Evolutionary conservation across 1,140 invertebrate genomes (phyloP).

Genomic region (Cotesia glomerata): DNA sequence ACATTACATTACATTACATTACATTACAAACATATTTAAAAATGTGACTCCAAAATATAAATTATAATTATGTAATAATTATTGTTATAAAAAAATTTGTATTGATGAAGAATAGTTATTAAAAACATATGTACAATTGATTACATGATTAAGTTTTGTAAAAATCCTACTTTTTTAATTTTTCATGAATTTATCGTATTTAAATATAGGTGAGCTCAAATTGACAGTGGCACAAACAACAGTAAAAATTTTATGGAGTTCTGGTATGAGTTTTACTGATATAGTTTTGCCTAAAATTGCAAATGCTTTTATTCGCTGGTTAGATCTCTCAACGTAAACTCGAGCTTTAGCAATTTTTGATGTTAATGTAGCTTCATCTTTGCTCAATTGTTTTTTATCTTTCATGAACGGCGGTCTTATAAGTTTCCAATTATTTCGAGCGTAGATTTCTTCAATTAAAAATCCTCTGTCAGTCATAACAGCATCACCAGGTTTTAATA

Average conservation of each 20-base stretch:
- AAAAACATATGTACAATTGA: no score
- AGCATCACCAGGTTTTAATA: conserved; percentile 37
- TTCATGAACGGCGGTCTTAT: not conserved
- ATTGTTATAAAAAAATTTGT: no score
- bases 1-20: no score
- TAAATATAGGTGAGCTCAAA: not conserved
- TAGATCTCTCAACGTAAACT: not conserved
- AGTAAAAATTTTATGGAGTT: not conserved
- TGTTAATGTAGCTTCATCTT: not conserved
- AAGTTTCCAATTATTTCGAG: conserved; percentile 1
- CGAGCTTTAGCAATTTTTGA: not conserved
- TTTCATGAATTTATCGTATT: not conserved
- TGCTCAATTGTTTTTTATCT: conserved; percentile 10
- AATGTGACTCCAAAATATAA: no score
- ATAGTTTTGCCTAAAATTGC: not conserved
- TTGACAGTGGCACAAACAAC: not conserved
- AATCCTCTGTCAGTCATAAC: conserved; percentile 48
- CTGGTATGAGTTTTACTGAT: not conserved
- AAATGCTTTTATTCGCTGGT: not conserved
- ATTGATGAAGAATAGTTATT: no score
- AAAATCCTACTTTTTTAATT: no score
- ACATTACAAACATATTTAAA: no score
- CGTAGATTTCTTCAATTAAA: conserved; percentile 22
- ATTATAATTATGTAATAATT: no score
- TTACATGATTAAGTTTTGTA: no score